Base-by-base conservation (phyloP, 2,113 vertebrate genomes). In the Chamaea fasciata region DNA sequence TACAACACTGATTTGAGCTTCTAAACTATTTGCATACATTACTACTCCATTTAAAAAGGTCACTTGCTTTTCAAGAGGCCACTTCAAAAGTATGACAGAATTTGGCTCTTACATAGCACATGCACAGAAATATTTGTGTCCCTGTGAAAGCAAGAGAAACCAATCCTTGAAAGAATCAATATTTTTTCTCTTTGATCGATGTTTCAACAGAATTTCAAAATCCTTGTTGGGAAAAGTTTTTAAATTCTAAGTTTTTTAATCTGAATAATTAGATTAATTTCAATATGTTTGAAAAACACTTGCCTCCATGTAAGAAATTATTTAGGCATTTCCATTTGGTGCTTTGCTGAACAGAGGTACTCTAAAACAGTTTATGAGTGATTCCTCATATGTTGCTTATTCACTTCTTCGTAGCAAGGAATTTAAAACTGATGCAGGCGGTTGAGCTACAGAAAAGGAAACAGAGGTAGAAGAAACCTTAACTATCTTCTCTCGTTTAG, bases 391-490 rank as follows among this genome's bases (percentile, higher is more conserved):
- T 65, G 90, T 80, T 90, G 62, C 73, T 90, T 55, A 71, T 88
- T 86, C 67, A 46, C 33, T 78, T 89, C 42, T 28, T 30, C 33
- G 67, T 19, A 69, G 33, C 64, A 94, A 83, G 50, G 65, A 83
- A 76, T 79, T 90, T 89, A 89, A 95, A 87, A 95, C 35, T 56
- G 57, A 96, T 95, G 84, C 59, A 95, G 96, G 69, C 52, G 95
- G 57, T 26, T 85, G 80, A 83, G 46, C 15, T 94, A 50, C 18
- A 59, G 87, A 63, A 85, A 26, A 22, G 46, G 52, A 85, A 80
- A 53, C 49, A 69, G 50, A 64, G 69, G 16, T 23, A 84, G 57
- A 73, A 76, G 69, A 87, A 95, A 91, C 50, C 20, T 39, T 68
- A 92, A 92, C 79, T 73, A 68, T 85, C 62, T 81, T 91, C 83